phyloP scores from a whole-genome alignment of 2,888 invertebrate species.

The Hypsopygia costalis region DNA sequence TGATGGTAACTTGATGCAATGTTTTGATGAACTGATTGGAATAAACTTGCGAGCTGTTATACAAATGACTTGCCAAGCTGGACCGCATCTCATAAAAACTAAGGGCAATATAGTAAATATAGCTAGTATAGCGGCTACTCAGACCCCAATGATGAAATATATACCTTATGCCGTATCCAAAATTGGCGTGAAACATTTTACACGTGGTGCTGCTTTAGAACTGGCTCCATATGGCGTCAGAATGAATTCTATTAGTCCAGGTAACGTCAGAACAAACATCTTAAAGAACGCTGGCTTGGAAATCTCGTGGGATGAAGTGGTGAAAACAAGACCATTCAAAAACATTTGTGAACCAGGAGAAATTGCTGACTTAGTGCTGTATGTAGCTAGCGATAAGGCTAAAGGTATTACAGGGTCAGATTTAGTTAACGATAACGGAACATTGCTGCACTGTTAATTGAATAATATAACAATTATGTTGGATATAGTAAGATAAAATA shows the following conservation, averaged over 20 bases:
- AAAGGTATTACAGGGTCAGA: slow-evolving; percentile 30
- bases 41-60: too few species aligned
- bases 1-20: too few species aligned
- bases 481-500: too few species aligned
- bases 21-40: slow-evolving; percentile 24
- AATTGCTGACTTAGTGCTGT: slow-evolving; percentile 30
- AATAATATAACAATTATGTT: too few species aligned
- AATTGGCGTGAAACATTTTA: slow-evolving; percentile 35
- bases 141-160: slow-evolving; percentile 83
- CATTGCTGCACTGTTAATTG: too few species aligned
- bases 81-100: slow-evolving; percentile 27
- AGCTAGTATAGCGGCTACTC: slow-evolving; percentile 18
- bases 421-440: slow-evolving; percentile 26
- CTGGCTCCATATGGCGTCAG: slow-evolving; percentile 85
- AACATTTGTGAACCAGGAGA: slow-evolving; percentile 17
- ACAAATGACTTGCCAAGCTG: slow-evolving; percentile 25
- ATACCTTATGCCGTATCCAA: slow-evolving; percentile 27
- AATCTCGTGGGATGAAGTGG: too few species aligned
- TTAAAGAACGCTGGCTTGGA: too few species aligned
- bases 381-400: slow-evolving; percentile 33
- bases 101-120: too few species aligned
- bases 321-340: background rate
- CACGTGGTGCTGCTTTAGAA: slow-evolving; percentile 81
- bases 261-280: too few species aligned
- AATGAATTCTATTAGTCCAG: slow-evolving; percentile 57